Conservation (phyloP, 2,797 vertebrate species). For the Leptoclinus maculatus region DNA sequence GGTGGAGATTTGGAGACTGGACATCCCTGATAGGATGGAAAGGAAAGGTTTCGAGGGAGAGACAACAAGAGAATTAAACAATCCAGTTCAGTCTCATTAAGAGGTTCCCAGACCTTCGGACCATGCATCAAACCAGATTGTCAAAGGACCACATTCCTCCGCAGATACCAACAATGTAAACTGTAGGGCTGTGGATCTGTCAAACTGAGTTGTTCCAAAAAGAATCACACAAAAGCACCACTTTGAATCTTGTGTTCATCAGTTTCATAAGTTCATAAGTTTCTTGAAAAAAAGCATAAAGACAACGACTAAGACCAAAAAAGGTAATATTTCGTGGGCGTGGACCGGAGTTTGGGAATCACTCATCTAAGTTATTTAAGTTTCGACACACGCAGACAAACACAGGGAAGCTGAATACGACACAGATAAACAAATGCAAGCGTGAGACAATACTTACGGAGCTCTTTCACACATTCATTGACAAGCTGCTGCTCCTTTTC, state of each 20-base stretch:
- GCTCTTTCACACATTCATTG: constrained; percentile 98
- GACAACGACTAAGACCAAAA: too few relatives aligned
- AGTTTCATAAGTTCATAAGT: too few relatives aligned
- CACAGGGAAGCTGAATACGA: not conserved
- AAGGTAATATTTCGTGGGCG: too few relatives aligned
- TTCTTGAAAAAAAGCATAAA: too few relatives aligned
- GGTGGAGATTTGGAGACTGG: constrained; percentile 93
- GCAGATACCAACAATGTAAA: too few relatives aligned
- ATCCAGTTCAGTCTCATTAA: not conserved
- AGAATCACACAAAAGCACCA: not conserved
- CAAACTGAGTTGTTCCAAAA: too few relatives aligned
- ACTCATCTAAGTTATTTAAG: not conserved
- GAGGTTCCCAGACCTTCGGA: too few relatives aligned
- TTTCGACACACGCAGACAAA: not conserved
- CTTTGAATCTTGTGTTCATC: too few relatives aligned
- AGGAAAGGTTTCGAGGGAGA: not conserved
- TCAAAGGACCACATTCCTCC: not conserved
- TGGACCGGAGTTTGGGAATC: not conserved
- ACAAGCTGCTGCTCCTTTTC: constrained; percentile 98
- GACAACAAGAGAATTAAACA: too few relatives aligned
- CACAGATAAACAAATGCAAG: not conserved
- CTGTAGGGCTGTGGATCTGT: too few relatives aligned
- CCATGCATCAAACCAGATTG: too few relatives aligned
- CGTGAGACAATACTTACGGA: constrained; percentile 83
- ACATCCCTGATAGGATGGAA: constrained; percentile 83